Conservation (phyloP, 2,888 invertebrate species). For the Mesoligia furuncula region DNA sequence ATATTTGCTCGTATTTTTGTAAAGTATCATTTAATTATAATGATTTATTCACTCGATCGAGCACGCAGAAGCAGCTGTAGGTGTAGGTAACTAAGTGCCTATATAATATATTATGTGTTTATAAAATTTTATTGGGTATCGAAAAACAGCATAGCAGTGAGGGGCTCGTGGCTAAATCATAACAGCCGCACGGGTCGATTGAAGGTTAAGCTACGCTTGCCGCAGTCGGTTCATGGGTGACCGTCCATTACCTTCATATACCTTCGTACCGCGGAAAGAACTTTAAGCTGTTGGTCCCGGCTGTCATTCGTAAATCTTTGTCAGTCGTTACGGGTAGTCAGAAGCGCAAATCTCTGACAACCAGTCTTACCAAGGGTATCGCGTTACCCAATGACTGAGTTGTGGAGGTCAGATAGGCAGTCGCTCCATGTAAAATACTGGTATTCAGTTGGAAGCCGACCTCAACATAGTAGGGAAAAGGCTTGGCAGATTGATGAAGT, state of each 20-base stretch:
- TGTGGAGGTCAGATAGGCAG: neutral
- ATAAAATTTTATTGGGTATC: neutral
- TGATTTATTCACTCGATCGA: slow-evolving; percentile 24
- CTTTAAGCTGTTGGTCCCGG: neutral
- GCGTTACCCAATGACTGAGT: neutral
- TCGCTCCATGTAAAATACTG: neutral
- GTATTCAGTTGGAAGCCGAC: neutral
- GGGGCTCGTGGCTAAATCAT: neutral
- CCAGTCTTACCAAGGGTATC: neutral
- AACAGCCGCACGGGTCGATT: neutral
- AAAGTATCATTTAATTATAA: slow-evolving; percentile 14
- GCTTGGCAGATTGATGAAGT: neutral
- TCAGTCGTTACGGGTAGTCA: neutral
- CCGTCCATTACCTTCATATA: neutral
- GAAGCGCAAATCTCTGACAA: neutral
- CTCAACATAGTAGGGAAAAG: neutral
- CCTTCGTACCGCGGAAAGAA: neutral
- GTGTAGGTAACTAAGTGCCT: neutral
- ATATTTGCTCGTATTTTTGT: slow-evolving; percentile 11
- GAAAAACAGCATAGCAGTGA: neutral
- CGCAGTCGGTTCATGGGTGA: neutral
- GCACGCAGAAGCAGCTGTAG: neutral
- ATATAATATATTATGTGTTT: neutral
- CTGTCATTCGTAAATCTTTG: neutral
- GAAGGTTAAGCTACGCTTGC: neutral